phyloP scores from a whole-genome alignment of 2,113 vertebrate species.

The Aptenodytes forsteri region DNA sequence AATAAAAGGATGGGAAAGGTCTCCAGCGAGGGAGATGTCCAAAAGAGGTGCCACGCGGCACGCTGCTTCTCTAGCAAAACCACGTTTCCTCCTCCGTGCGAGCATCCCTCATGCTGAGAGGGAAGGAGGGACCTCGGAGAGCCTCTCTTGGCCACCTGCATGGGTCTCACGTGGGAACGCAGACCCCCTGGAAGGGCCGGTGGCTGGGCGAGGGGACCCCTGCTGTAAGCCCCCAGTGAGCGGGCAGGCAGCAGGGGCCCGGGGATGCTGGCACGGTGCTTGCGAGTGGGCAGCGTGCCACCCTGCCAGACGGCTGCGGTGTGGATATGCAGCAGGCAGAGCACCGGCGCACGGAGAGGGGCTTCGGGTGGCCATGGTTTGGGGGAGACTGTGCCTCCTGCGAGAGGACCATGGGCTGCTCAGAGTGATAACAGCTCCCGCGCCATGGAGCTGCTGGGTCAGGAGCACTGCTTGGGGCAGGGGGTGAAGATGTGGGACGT shows the following conservation, averaged over 20 bases:
- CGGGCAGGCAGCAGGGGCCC: not conserved
- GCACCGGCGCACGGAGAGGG: accelerated
- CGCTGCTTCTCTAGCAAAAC: not conserved
- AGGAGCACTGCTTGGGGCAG: not conserved
- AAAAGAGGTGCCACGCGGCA: accelerated
- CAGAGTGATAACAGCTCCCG: not conserved
- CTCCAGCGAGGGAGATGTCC: not conserved
- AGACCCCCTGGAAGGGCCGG: not conserved
- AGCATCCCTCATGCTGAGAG: not conserved
- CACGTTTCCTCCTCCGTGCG: not conserved
- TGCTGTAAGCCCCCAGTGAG: accelerated
- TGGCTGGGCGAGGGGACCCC: accelerated
- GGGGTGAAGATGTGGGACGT: not conserved
- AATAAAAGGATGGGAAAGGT: not conserved
- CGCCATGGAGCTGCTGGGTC: accelerated
- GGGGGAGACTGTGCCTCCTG: not conserved
- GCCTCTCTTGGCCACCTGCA: not conserved
- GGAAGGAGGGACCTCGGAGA: not conserved
- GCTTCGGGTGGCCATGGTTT: accelerated
- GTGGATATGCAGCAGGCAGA: not conserved
- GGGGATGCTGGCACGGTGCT: accelerated
- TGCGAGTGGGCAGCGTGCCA: not conserved
- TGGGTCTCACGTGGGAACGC: not conserved
- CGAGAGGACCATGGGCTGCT: accelerated
- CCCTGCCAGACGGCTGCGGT: not conserved